Percentiles rank a stretch among this genome's conserved stretches.
phyloP scores from a whole-genome alignment of 2,113 vertebrate species.

The Bufo gargarizans region DNA sequence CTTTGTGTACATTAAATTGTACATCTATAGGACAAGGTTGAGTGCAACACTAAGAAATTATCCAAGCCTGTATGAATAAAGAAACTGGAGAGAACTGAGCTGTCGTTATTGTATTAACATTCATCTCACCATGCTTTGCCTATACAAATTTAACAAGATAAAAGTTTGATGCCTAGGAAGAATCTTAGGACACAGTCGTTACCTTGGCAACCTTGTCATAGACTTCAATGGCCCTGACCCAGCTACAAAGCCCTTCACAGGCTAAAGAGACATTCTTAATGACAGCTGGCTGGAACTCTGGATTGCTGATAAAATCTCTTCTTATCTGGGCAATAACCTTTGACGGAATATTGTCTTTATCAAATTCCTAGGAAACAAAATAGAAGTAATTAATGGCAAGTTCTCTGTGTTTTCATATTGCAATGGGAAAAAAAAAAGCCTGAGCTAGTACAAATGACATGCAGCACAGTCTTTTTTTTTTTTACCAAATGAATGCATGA shows the following conservation, averaged over 20 bases:
- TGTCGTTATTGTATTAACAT: constrained; percentile 72
- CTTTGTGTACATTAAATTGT: not conserved
- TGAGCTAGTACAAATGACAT: no score
- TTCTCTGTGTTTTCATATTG: constrained; percentile 16
- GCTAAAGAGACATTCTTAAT: constrained; percentile 71
- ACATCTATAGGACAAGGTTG: not conserved
- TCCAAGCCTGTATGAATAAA: constrained; percentile 42
- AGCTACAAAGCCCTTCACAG: constrained; percentile 76
- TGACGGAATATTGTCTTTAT: constrained; percentile 78
- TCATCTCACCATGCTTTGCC: constrained; percentile 75
- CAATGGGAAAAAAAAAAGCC: not conserved
- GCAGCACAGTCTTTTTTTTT: not conserved
- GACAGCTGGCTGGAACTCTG: constrained; percentile 74
- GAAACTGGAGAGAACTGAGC: constrained; percentile 43
- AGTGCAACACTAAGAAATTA: not conserved
- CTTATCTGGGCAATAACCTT: constrained; percentile 76
- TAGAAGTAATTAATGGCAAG: constrained; percentile 53
- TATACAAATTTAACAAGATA: constrained; percentile 80
- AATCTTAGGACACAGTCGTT: constrained; percentile 77
- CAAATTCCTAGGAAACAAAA: constrained; percentile 69
- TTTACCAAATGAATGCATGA: not conserved
- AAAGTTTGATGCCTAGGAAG: constrained; percentile 75
- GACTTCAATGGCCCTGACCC: constrained; percentile 73
- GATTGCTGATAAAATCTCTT: constrained; percentile 75
- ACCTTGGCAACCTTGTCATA: constrained; percentile 81